Percentiles rank a stretch among this genome's conserved stretches.
Conservation (phyloP, 2,888 invertebrate genomes). For the Choreutis nemorana region DNA sequence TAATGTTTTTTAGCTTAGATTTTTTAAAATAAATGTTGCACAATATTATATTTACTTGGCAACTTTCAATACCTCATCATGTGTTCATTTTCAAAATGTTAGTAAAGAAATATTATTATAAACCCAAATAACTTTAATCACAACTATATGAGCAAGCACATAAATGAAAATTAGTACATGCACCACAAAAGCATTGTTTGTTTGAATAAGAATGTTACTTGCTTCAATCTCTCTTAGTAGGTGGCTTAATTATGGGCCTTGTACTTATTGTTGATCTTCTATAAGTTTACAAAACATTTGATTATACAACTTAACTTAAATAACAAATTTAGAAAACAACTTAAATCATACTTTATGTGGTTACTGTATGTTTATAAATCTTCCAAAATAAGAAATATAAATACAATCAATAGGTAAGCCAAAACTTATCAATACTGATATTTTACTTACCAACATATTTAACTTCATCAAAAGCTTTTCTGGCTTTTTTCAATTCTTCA, state of each 20-base stretch:
- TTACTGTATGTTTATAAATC: no score
- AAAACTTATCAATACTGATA: no score
- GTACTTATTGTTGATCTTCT: conserved; percentile 61
- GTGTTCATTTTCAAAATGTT: no score
- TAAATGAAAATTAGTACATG: conserved; percentile 18
- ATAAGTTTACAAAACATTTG: conserved; percentile 39
- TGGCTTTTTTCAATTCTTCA: conserved; percentile 97
- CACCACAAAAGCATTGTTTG: conserved; percentile 44
- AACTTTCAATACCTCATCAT: background rate
- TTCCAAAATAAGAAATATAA: no score
- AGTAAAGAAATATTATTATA: no score
- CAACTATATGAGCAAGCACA: background rate
- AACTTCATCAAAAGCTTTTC: conserved; percentile 99
- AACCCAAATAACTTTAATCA: no score
- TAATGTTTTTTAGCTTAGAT: no score
- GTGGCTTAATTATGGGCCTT: conserved; percentile 33
- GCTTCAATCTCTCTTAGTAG: conserved; percentile 61
- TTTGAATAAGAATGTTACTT: conserved; percentile 39
- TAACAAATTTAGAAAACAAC: conserved; percentile 6
- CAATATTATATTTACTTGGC: conserved; percentile 7
- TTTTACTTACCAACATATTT: conserved; percentile 89
- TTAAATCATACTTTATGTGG: no score
- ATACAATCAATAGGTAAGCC: no score
- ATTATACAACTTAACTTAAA: no score
- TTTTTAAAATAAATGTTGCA: conserved; percentile 4